These are phyloP conservation scores for Trichopria drosophilae DNA, from an alignment of 2,888 invertebrate species.

Conservation along the genomic window DNA sequence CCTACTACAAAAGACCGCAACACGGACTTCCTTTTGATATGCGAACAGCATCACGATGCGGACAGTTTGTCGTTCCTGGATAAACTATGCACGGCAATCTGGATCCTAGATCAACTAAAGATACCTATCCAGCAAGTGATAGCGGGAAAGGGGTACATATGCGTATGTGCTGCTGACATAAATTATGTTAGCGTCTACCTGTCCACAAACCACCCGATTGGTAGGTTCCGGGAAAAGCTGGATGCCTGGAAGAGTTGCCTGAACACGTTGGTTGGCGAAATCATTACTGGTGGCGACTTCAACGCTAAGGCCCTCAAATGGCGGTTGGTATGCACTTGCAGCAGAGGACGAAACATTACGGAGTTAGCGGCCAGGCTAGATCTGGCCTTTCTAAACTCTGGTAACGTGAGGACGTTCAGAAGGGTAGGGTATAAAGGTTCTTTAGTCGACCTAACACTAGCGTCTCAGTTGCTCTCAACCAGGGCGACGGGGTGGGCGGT, in stretches of 20 bases:
- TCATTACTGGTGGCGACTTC: no score
- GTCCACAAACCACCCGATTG: no score
- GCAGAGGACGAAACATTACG: conserved; percentile 1
- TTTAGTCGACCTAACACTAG: background rate
- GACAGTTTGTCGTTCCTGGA: conserved; percentile 1
- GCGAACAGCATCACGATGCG: no score
- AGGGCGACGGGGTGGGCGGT: no score
- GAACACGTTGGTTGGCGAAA: no score
- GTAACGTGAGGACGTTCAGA: background rate
- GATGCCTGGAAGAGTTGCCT: no score
- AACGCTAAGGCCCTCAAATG: conserved; percentile 10
- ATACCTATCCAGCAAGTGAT: background rate
- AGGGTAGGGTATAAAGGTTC: background rate
- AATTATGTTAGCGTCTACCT: no score
- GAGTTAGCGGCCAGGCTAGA: conserved; percentile 12
- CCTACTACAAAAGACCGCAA: no score
- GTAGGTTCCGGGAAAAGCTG: no score
- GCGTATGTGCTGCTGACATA: background rate
- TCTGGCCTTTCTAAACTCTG: conserved; percentile 5
- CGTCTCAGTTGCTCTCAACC: background rate
- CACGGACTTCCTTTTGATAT: background rate
- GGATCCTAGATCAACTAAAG: background rate
- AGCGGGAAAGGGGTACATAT: no score
- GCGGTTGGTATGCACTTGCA: background rate
- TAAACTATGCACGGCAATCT: conserved; percentile 2